Evolutionary conservation across 2,888 invertebrate genomes (phyloP), one percentile per base, ranked within the genome.

Genomic region (Oithona nana): DNA sequence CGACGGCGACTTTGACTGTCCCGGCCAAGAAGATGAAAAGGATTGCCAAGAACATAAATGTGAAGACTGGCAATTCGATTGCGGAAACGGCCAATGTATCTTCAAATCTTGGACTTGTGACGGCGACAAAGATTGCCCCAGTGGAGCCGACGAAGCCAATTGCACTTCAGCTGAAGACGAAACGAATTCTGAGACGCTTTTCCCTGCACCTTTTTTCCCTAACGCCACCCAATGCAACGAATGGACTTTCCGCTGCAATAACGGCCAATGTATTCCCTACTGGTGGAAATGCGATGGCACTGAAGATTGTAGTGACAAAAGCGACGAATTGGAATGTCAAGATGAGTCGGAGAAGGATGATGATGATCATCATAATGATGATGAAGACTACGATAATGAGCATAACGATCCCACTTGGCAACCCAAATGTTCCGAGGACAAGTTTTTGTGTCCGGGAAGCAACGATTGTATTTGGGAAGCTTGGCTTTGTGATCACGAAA

Each of bases 261-360:
- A 77, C 66, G 78, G 77, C 26, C 80, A 78, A 66, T 83, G 83
- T 69, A 78, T 83, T 65, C 80, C 81, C 0, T 74, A 74, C 54
- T 78, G 79, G 67, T 82, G 81, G 80, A 65, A 61, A 3, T 83
- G 83, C 24, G 54, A 89, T 73, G 83, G 83, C 8, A 83, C 84
- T 67, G 73, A 76, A n/a, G 90, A 92, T 72, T 90, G 90, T 68
- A 72, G 74, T 0, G 83, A 83, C 68, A 69, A 70, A 0, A 70
- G 71, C 1, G 78, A 78, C 66, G 78, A 78, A 67, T 64, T 65
- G 0, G 69, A 73, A 22, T 78, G 77, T 66, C 8, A 16, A 6
- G 16, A 6, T 6, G 16, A 16, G 8, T 39, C 39, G 39, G 8
- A 11, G 39, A 6, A 6, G 39, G 16, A 39, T 6, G 39, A 39